Base-by-base conservation (phyloP, 2,113 vertebrate species). In the Alouatta palliata region DNA sequence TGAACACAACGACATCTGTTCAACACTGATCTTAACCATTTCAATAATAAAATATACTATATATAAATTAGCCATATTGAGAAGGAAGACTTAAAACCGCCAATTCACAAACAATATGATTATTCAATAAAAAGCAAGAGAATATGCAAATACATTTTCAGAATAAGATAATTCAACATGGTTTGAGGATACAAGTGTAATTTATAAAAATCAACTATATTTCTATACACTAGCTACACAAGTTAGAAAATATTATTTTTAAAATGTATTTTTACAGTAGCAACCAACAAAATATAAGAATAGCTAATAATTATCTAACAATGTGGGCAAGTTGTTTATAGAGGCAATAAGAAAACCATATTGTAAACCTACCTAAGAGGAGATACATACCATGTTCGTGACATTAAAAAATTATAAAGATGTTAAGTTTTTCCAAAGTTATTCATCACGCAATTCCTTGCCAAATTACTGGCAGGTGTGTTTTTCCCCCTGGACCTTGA, bases 101-200 rank as follows among this genome's bases (percentile, higher is more conserved):
- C 30, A 43, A 75, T 64, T 92, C 11, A 76, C 54, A 81, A 88
- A 87, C 32, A 91, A 49, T 66, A 73, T 88, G 45, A 49, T 73
- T 35, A 66, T 73, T 79, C 32, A 89, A 66, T 56, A 49, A 86
- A 89, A 92, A 95, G 43, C 40, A 81, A 14, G n/a, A 79, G 17
- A 87, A 54, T 83, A 71, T 58, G 30, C 11, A 82, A 37, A 88
- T 79, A 80, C 9, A 83, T 47, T 76, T 90, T 95, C 91, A 97
- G 32, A 91, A 75, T 54, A 85, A 84, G 58, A 87, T 35, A 64
- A 75, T 85, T 89, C 8, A 66, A 76, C 27, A 64, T 68, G 47
- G n/a, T 43, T 77, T 75, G 14, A 45, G n/a, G 47, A 66, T 70
- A 32, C 68, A 54, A 43, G 37, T 61, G 8, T 16, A 70, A 16